phyloP scores from a whole-genome alignment of 2,797 vertebrate genomes.

The Urosaurus nigricauda region DNA sequence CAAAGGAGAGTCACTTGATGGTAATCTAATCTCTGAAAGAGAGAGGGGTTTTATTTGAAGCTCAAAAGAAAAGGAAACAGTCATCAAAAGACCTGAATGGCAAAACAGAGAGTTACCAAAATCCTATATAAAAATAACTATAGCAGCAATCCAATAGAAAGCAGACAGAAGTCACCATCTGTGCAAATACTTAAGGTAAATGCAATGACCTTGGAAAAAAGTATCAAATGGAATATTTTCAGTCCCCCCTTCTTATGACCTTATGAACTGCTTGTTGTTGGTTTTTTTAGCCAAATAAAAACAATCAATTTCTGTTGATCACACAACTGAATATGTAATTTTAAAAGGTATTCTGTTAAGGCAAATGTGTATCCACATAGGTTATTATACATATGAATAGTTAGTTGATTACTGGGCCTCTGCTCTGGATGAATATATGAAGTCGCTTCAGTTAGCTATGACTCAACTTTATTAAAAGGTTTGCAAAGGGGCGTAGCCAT shows the following conservation, averaged over 20 bases:
- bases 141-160: slow-evolving; percentile 15
- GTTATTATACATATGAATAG: not conserved
- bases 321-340: not conserved
- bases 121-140: slow-evolving; percentile 23
- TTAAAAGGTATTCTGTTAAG: slow-evolving; percentile 18
- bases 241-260: not conserved
- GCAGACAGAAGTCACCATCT: slow-evolving; percentile 18
- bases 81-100: slow-evolving; percentile 17
- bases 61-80: slow-evolving; percentile 60
- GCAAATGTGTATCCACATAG: not conserved
- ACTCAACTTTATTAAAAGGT: too few species aligned
- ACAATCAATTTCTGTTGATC: not conserved
- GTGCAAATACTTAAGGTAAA: slow-evolving; percentile 24
- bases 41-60: slow-evolving; percentile 59
- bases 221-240: not conserved
- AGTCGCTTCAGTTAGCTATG: not conserved
- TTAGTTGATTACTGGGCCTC: not conserved
- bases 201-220: slow-evolving; percentile 1
- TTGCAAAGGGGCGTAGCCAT: not conserved
- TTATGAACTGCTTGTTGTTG: not conserved
- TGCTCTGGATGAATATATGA: not conserved
- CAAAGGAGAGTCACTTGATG: slow-evolving; percentile 67
- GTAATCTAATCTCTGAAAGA: slow-evolving; percentile 73
- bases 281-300: not conserved
- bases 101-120: slow-evolving; percentile 39